Percentiles rank a stretch among this genome's conserved stretches.
phyloP scores from a whole-genome alignment of 92 coral and sea anemone genomes.

The Actinostola sp. region DNA sequence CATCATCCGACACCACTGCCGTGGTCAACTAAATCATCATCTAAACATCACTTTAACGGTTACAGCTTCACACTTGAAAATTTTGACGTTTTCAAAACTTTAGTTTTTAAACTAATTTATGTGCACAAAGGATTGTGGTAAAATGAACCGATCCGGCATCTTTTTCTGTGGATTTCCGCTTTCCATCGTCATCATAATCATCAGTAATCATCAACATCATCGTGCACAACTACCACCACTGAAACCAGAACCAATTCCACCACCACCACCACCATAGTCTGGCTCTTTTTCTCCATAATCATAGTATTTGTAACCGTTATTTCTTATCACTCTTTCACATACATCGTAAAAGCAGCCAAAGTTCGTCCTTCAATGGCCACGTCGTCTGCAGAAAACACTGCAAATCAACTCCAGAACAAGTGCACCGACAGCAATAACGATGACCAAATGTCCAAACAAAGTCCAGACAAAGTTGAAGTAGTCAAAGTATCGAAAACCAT shows the following conservation, averaged over 20 bases:
- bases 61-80: too few species aligned
- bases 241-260: too few species aligned
- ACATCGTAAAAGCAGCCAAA: slow-evolving; percentile 65
- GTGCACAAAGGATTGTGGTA: too few species aligned
- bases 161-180: neutral
- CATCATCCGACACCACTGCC: too few species aligned
- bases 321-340: neutral
- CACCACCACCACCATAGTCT: too few species aligned
- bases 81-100: too few species aligned
- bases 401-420: neutral
- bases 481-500: slow-evolving; percentile 16
- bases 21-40: too few species aligned
- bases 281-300: too few species aligned
- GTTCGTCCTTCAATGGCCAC: slow-evolving; percentile 71
- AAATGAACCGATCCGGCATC: too few species aligned
- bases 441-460: neutral
- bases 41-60: too few species aligned
- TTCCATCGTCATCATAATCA: neutral
- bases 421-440: neutral
- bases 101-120: too few species aligned
- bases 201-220: neutral
- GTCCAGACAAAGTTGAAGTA: neutral
- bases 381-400: slow-evolving; percentile 10
- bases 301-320: too few species aligned
- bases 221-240: neutral